These are phyloP conservation scores for Mesorhabditis sp. DNA, from an alignment of 2,888 invertebrate species.

Conservation along the genomic window DNA sequence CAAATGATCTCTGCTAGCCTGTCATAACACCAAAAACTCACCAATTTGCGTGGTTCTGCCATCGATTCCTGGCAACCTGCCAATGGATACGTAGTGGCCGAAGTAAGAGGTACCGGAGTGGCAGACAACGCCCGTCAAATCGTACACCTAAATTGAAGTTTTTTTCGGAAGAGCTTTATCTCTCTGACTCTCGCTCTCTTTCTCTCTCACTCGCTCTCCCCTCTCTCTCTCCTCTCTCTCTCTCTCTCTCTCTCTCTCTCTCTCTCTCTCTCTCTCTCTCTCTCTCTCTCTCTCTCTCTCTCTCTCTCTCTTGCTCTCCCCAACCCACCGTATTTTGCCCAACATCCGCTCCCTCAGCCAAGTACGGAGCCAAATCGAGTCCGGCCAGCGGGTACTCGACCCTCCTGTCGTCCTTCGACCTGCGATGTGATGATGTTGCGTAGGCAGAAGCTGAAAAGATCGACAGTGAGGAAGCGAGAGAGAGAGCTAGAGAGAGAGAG, in stretches of 20 bases:
- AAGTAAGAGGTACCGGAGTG: constrained; percentile 58
- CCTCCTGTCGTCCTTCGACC: constrained; percentile 41
- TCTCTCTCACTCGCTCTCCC: neutral
- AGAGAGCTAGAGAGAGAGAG: too few species aligned
- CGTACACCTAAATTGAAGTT: constrained; percentile 58
- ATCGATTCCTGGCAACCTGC: constrained; percentile 59
- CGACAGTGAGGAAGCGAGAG: neutral
- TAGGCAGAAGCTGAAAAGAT: constrained; percentile 21
- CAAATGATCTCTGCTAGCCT: too few species aligned
- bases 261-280: too few species aligned
- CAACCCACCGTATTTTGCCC: constrained; percentile 28
- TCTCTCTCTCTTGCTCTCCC: neutral
- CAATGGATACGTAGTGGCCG: constrained; percentile 64
- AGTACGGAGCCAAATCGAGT: constrained; percentile 38
- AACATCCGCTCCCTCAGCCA: constrained; percentile 38
- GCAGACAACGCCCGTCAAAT: constrained; percentile 63
- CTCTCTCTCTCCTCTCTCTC: neutral
- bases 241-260: neutral
- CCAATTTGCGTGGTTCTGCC: constrained; percentile 60
- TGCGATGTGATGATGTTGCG: constrained; percentile 29
- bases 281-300: neutral
- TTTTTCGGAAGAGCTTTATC: neutral
- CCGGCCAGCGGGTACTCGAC: constrained; percentile 52
- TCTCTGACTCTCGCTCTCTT: too few species aligned
- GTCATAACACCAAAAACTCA: constrained; percentile 23